phyloP scores from a whole-genome alignment of 2,888 invertebrate species.

The Tenthredo scrophulariae region DNA sequence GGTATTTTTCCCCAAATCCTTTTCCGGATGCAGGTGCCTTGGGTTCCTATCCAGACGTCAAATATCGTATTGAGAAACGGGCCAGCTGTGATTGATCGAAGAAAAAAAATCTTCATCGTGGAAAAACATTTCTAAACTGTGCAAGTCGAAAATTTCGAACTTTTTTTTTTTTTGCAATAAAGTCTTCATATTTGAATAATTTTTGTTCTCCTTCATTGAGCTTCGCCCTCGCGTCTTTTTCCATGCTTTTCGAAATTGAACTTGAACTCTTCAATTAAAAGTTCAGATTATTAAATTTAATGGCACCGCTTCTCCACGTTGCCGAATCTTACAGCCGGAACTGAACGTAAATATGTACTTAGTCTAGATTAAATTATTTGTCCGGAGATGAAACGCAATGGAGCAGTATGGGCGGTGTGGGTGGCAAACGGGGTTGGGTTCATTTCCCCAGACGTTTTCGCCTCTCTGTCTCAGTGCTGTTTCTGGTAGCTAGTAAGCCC shows the following conservation, averaged over 20 bases:
- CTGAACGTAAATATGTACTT: conserved; percentile 66
- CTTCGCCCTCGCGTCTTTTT: not conserved
- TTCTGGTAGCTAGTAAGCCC: conserved; percentile 25
- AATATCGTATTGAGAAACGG: conserved; percentile 28
- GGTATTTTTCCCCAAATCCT: conserved; percentile 48
- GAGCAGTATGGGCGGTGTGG: conserved; percentile 37
- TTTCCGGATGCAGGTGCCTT: conserved; percentile 36
- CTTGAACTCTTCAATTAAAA: conserved; percentile 56
- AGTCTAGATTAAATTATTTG: conserved; percentile 69
- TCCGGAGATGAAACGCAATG: conserved; percentile 67
- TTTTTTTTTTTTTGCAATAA: not conserved
- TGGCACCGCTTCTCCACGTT: conserved; percentile 23
- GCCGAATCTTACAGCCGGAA: conserved; percentile 30
- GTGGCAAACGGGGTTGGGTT: conserved; percentile 59
- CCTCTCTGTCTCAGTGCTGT: conserved; percentile 44
- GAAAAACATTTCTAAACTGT: not conserved
- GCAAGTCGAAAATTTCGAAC: not conserved
- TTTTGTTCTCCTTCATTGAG: not conserved
- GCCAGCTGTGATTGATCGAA: conserved; percentile 36
- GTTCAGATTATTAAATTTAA: conserved; percentile 63
- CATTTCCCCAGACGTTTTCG: conserved; percentile 67
- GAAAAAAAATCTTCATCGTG: not conserved
- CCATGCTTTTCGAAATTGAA: not conserved
- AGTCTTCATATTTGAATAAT: not conserved
- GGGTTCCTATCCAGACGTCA: conserved; percentile 21